Conservation (phyloP, 2,888 invertebrate genomes). For the Parnassius mnemosyne region DNA sequence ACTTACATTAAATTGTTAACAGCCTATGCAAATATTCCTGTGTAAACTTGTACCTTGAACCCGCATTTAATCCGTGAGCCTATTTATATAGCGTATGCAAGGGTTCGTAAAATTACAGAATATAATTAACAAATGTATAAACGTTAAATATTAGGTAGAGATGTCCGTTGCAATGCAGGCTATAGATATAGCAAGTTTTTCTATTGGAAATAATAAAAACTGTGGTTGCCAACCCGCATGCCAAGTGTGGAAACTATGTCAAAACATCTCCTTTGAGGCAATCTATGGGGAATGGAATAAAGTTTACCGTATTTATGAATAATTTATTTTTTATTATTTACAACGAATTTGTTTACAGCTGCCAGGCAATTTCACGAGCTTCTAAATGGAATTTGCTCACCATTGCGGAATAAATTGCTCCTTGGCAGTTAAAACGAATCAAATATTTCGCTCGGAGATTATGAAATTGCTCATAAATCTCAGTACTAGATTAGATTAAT, state of each 20-base stretch:
- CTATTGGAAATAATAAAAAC: too few relatives aligned
- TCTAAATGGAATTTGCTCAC: conserved; percentile 56
- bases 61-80: neutral
- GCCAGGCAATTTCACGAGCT: conserved; percentile 37
- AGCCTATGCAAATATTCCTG: neutral
- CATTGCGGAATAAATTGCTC: conserved; percentile 58
- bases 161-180: too few relatives aligned
- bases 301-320: too few relatives aligned
- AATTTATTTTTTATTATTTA: neutral
- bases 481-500: conserved; percentile 51
- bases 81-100: too few relatives aligned
- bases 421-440: conserved; percentile 64
- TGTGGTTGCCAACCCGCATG: too few relatives aligned
- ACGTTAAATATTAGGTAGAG: too few relatives aligned
- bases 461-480: conserved; percentile 63
- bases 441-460: conserved; percentile 53
- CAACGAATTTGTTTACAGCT: conserved; percentile 7
- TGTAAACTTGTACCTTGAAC: neutral
- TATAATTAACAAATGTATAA: too few relatives aligned
- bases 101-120: too few relatives aligned
- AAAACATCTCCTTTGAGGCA: too few relatives aligned
- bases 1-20: neutral
- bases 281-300: too few relatives aligned
- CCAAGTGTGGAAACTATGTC: too few relatives aligned
- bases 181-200: too few relatives aligned